Base-by-base conservation (phyloP, 2,797 vertebrate genomes). In the Gymnothorax javanicus region DNA sequence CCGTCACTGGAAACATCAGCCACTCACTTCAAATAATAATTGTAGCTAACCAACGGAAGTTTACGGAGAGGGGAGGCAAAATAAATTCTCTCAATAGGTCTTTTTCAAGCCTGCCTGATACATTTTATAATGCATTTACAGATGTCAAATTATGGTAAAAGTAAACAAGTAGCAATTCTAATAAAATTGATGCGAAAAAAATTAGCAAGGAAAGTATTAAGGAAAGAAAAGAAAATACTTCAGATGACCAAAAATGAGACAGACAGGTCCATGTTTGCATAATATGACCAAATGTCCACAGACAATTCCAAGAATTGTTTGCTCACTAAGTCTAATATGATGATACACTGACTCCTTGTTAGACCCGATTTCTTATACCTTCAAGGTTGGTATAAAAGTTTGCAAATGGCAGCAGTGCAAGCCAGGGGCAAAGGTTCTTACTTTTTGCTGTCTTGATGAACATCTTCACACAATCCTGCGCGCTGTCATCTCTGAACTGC, bases 391-490 rank as follows among this genome's bases (percentile, higher is more conserved):
- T 3, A 20, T 9, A 5, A 17, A 64, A 20, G 62, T 23, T 23
- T 5, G 4, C n/a, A 60, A 60, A 15, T 3, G 59, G 13, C 59
- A 58, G 59, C 13, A 13, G 59, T 23, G 4, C 57, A 7, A 58
- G 57, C 57, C 57, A 4, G 57, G 7, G 64, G n/a, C 64, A 9
- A 50, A 67, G 33, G 23, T 3, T 9, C 81, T 86, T 86, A 86
- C 86, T 83, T 83, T 83, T 86, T 4, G 64, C 81, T 58, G 79
- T 25, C 79, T 58, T 86, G 52, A 83, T 60, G 25, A 54, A 57
- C 81, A 71, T 71, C 62, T 69, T 86, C 79, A 86, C 64, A 50
- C 52, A 56, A n/a, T 82, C 81, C 81, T 58, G 13, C 5, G 81
- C n/a, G 12, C n/a, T 82, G 54, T 59, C 56, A 82, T 59, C 23